phyloP scores from a whole-genome alignment of 2,113 vertebrate species.

The Bos javanicus region DNA sequence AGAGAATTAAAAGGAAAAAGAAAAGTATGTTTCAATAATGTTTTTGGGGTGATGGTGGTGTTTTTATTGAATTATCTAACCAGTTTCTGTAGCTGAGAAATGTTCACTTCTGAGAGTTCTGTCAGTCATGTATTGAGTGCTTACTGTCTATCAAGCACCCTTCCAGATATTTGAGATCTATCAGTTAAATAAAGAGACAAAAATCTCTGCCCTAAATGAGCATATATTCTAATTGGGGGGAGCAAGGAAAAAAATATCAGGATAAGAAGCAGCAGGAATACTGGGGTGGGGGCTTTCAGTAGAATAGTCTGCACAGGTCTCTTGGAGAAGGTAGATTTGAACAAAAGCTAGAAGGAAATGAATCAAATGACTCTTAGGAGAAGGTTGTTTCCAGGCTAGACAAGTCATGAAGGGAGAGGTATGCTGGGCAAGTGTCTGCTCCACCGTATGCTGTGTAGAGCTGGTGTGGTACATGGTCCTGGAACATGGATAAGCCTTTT shows the following conservation, averaged over 20 bases:
- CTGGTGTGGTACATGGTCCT: neutral
- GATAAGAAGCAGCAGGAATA: too few relatives aligned
- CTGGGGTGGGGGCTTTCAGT: too few relatives aligned
- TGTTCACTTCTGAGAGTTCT: neutral
- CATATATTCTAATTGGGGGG: neutral
- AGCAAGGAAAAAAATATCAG: neutral
- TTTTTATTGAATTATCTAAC: neutral
- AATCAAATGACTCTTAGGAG: neutral
- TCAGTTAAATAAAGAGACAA: neutral
- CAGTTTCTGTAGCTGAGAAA: neutral
- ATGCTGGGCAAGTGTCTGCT: neutral
- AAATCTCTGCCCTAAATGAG: neutral
- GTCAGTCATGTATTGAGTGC: neutral
- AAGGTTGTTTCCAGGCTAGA: neutral
- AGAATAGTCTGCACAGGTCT: neutral
- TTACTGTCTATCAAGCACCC: neutral
- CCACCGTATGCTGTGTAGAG: neutral
- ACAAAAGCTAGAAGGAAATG: neutral
- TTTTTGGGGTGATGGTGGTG: neutral
- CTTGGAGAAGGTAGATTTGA: neutral
- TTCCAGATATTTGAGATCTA: neutral
- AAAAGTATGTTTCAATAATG: neutral
- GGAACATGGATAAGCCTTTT: neutral
- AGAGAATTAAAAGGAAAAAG: neutral
- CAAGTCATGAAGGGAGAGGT: neutral